These are phyloP conservation scores for Micrasema longulum DNA, from an alignment of 1,140 invertebrate genomes.

Conservation along the genomic window DNA sequence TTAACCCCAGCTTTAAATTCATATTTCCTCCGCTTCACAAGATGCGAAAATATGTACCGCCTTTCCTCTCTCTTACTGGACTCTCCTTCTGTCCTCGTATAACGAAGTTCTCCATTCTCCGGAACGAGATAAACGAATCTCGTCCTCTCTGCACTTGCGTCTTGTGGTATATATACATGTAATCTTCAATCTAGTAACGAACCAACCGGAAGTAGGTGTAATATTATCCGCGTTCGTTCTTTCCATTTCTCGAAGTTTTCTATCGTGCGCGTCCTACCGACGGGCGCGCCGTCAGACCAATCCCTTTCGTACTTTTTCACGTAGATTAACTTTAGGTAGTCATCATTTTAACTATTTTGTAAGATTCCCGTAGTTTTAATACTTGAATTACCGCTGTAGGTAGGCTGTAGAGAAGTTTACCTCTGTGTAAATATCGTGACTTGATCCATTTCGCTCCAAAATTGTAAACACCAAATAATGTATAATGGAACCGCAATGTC, in stretches of 20 bases:
- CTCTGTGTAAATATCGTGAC: conserved; percentile 38
- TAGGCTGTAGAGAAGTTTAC: conserved; percentile 37
- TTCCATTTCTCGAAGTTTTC: conserved; percentile 15
- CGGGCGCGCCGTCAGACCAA: conserved; percentile 39
- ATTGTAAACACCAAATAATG: conserved; percentile 54
- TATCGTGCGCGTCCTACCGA: conserved; percentile 1
- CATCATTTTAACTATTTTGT: conserved; percentile 22
- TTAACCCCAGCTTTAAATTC: conserved; percentile 30
- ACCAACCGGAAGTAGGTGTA: too few species aligned
- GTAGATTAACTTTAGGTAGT: conserved; percentile 40
- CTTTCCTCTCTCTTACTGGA: too few species aligned
- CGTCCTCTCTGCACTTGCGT: too few species aligned
- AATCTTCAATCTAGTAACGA: too few species aligned
- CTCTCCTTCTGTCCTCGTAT: too few species aligned
- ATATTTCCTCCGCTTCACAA: conserved; percentile 19
- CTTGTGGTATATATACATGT: too few species aligned
- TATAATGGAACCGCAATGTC: conserved; percentile 33
- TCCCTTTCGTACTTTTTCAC: conserved; percentile 48
- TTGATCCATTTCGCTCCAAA: conserved; percentile 50
- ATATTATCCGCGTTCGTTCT: conserved; percentile 4
- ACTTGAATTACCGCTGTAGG: conserved; percentile 40
- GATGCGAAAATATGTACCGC: too few species aligned
- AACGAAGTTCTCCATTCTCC: too few species aligned
- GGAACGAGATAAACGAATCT: too few species aligned
- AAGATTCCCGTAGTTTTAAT: conserved; percentile 32